Conservation (phyloP, 2,888 invertebrate genomes). For the Andrena marginata region DNA sequence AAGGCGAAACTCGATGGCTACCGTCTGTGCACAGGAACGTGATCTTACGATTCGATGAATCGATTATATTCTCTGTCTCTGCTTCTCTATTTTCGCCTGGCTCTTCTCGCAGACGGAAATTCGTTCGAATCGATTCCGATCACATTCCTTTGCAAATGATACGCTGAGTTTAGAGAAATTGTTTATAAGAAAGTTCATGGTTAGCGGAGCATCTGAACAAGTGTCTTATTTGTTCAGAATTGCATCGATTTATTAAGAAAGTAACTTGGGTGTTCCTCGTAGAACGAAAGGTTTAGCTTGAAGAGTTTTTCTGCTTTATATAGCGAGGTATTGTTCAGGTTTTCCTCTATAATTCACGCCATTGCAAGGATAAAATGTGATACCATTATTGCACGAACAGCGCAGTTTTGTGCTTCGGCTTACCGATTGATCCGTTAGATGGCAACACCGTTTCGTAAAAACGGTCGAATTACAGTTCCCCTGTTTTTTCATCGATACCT, state of each 20-base stretch:
- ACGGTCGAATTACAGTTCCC: background rate
- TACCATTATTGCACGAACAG: background rate
- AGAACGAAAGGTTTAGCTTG: too few relatives aligned
- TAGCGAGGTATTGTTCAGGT: too few relatives aligned
- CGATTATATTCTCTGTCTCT: background rate
- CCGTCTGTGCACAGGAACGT: background rate
- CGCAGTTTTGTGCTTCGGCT: conserved; percentile 16
- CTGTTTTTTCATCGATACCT: conserved; percentile 3
- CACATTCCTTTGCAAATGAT: background rate
- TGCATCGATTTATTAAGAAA: too few relatives aligned
- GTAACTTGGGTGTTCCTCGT: too few relatives aligned
- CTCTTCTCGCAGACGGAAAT: too few relatives aligned
- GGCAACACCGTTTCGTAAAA: conserved; percentile 37
- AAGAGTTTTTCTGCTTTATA: too few relatives aligned
- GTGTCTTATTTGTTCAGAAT: too few relatives aligned
- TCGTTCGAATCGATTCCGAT: too few relatives aligned
- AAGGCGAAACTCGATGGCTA: background rate
- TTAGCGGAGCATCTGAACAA: too few relatives aligned
- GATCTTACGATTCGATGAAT: conserved; percentile 13
- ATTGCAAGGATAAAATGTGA: too few relatives aligned
- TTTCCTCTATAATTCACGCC: too few relatives aligned
- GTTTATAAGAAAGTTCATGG: too few relatives aligned
- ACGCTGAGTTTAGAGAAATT: background rate
- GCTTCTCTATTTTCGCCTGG: background rate
- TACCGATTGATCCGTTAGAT: conserved; percentile 50